These are phyloP conservation scores for Pedicia rivosa DNA, from an alignment of 2,888 invertebrate species.

Conservation along the genomic window DNA sequence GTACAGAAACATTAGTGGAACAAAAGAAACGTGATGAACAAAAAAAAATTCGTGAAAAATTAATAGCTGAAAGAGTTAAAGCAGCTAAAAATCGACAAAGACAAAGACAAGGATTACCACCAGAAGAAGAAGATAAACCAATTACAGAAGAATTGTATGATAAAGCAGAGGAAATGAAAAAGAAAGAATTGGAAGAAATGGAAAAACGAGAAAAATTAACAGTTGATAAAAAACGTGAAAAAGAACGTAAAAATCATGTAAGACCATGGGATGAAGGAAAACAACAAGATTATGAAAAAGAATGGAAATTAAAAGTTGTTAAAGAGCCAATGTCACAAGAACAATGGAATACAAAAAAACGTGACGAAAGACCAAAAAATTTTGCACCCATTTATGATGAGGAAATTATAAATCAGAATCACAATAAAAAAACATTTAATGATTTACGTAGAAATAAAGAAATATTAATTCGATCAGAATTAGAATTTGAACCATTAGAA, in stretches of 20 bases:
- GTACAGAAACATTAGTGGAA: slow-evolving; percentile 51
- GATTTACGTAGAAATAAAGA: slow-evolving; percentile 18
- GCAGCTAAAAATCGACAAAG: slow-evolving; percentile 61
- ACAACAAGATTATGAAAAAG: slow-evolving; percentile 12
- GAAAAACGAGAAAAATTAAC: slow-evolving; percentile 18
- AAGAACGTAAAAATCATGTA: slow-evolving; percentile 32
- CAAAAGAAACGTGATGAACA: slow-evolving; percentile 47
- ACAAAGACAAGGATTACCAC: slow-evolving; percentile 54
- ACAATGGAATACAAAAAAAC: slow-evolving; percentile 39
- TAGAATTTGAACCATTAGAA: slow-evolving; percentile 15
- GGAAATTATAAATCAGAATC: slow-evolving; percentile 6
- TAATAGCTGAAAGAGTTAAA: slow-evolving; percentile 50
- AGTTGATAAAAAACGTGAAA: slow-evolving; percentile 26
- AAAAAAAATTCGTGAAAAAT: slow-evolving; percentile 43
- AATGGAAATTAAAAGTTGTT: slow-evolving; percentile 26
- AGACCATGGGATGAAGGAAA: slow-evolving; percentile 54
- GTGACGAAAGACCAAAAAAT: slow-evolving; percentile 52
- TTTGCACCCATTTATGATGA: slow-evolving; percentile 50
- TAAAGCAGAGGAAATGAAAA: slow-evolving; percentile 18
- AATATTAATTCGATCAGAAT: slow-evolving; percentile 30
- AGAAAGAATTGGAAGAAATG: slow-evolving; percentile 21
- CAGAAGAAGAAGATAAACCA: slow-evolving; percentile 33
- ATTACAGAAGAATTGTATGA: slow-evolving; percentile 7
- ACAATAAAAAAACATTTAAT: slow-evolving; percentile 1
- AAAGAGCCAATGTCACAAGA: slow-evolving; percentile 27